Evolutionary conservation across 2,113 vertebrate species (phyloP).

Genomic region (Lamprotornis superbus): DNA sequence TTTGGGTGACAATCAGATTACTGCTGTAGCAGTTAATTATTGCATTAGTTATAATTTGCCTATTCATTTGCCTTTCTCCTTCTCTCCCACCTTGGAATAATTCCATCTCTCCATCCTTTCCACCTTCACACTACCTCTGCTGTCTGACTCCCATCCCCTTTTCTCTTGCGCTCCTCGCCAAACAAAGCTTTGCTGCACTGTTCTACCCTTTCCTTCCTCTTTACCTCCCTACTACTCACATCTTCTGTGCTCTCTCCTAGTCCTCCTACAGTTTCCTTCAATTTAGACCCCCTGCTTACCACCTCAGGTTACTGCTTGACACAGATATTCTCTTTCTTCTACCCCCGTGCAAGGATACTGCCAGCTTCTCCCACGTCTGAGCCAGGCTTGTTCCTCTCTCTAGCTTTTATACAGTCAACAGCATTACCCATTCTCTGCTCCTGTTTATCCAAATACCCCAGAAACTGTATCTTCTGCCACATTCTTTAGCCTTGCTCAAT

Average conservation of each 20-base stretch:
- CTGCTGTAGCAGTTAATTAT: slow-evolving; percentile 11
- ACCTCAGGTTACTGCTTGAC: neutral
- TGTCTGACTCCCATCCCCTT: neutral
- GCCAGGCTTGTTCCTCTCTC: neutral
- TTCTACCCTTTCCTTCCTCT: neutral
- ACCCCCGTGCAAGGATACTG: neutral
- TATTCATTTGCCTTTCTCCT: neutral
- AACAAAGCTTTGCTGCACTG: neutral
- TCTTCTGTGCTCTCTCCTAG: neutral
- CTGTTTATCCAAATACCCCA: neutral
- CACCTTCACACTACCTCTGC: neutral
- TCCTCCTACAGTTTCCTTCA: neutral
- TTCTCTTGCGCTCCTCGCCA: neutral
- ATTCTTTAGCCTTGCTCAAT: neutral
- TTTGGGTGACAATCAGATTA: neutral
- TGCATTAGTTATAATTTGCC: slow-evolving; percentile 16
- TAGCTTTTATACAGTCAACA: neutral
- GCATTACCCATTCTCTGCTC: neutral
- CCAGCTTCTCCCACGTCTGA: neutral
- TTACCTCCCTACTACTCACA: neutral
- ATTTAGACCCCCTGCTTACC: neutral
- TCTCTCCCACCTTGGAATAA: neutral
- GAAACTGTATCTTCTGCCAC: neutral
- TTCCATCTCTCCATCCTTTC: neutral
- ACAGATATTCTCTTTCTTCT: neutral